Base-by-base conservation (phyloP, 2,888 invertebrate species). In the Melangyna quadrimaculata region DNA sequence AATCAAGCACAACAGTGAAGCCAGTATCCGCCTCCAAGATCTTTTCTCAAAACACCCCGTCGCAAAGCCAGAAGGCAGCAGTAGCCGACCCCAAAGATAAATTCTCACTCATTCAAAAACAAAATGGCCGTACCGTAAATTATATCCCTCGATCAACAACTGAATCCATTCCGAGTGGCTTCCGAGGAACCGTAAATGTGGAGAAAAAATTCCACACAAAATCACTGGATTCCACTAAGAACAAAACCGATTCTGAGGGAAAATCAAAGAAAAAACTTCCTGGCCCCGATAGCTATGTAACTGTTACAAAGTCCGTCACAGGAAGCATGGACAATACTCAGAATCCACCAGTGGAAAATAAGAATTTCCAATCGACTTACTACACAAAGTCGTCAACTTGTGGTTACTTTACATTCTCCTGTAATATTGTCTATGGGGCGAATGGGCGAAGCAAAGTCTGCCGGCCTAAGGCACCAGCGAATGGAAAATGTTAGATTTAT, bases 361-460 rank as follows among this genome's bases (percentile, higher is more conserved):
- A 96, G 90, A 95, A 95, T 91, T 95, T 94, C 89, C 94, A 95
- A 1, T 95, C 95, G 87, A 95, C 96, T 0, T 97, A 96, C 91
- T 97, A 96, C 89, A 96, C 97, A 0, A 97, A 97, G 91, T 96
- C 96, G 9, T 97, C 97, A 2, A 96, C 96, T 1, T 97, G 97
- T 90, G 97, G 97, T 9, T 96, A 96, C 90, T 97, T 97, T 88
- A 96, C 97, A 1, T 97, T 97, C 91, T 95, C 96, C 0, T 97
- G 97, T 90, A 96, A 96, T 65, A 95, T 96, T 90, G 96, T 96
- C 0, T 95, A 95, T 88, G 95, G 96, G 12, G 94, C 95, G 0
- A 95, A 96, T 89, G 96, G 96, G 14, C 94, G 95, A 88, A 96
- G 95, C 88, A 96, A 96, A 91, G 95, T 97, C 74, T 97, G 97